Percentiles rank a stretch among this genome's conserved stretches.
These are phyloP conservation scores for Struthidea cinerea DNA, from an alignment of 2,113 vertebrate species.

Conservation along the genomic window DNA sequence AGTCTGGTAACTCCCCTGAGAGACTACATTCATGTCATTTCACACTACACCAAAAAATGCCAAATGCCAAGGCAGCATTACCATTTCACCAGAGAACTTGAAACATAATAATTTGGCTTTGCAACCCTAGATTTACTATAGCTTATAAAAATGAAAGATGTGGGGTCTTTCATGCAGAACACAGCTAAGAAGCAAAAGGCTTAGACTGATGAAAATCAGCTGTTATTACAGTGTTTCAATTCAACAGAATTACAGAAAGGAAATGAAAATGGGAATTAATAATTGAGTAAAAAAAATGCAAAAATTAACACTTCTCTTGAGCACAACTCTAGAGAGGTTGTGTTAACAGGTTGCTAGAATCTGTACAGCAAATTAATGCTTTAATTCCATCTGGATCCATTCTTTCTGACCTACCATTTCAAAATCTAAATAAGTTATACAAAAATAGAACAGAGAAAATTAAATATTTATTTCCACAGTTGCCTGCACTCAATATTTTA, in stretches of 20 bases:
- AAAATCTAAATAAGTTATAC: neutral
- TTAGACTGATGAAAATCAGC: neutral
- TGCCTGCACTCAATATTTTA: neutral
- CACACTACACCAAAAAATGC: neutral
- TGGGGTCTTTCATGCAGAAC: neutral
- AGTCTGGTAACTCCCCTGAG: neutral
- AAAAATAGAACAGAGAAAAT: neutral
- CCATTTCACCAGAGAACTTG: neutral
- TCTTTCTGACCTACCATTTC: neutral
- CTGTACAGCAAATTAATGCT: neutral
- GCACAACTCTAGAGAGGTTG: neutral
- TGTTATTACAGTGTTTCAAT: neutral
- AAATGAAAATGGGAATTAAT: neutral
- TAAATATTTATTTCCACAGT: neutral
- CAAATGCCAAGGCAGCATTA: neutral
- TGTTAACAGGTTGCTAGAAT: neutral
- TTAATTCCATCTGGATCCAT: neutral
- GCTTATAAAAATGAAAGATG: neutral
- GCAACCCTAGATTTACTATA: neutral
- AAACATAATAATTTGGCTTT: neutral
- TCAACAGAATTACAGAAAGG: neutral
- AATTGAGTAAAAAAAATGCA: neutral
- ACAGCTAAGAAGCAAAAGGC: neutral
- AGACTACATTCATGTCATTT: neutral
- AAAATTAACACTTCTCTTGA: neutral